phyloP scores from a whole-genome alignment of 2,797 vertebrate species.

The Distichodus sexfasciatus region DNA sequence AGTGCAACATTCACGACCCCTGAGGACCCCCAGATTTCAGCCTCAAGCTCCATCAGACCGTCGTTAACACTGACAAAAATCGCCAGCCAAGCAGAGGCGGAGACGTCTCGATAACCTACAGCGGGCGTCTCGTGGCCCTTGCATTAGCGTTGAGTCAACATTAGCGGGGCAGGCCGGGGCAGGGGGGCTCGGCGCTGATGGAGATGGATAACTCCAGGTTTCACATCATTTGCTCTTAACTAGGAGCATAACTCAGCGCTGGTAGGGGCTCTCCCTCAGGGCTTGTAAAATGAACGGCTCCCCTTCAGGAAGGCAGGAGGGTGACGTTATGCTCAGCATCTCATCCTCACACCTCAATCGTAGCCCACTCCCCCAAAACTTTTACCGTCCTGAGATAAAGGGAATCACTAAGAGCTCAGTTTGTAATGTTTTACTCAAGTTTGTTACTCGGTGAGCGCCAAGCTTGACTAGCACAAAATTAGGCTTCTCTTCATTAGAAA shows the following conservation, averaged over 20 bases:
- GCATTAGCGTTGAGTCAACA: not conserved
- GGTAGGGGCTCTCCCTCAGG: not conserved
- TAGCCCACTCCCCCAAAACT: too few relatives aligned
- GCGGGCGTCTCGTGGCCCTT: not conserved
- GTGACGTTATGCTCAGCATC: not conserved
- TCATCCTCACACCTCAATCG: too few relatives aligned
- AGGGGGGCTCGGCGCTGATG: not conserved
- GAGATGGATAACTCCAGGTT: not conserved
- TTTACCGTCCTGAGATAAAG: too few relatives aligned
- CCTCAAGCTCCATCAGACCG: not conserved
- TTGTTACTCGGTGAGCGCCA: too few relatives aligned
- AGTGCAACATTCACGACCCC: too few relatives aligned
- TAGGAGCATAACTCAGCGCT: not conserved
- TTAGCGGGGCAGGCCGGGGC: not conserved
- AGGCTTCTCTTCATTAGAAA: too few relatives aligned
- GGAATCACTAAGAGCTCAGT: too few relatives aligned
- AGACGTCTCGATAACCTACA: too few relatives aligned
- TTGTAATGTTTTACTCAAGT: too few relatives aligned
- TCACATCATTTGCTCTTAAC: conserved; percentile 4
- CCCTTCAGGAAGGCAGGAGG: not conserved
- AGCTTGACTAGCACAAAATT: too few relatives aligned
- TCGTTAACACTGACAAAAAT: not conserved
- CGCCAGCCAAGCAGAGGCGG: not conserved
- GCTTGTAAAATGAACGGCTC: not conserved
- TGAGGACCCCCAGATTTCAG: too few relatives aligned